Base-by-base conservation (phyloP, 2,888 invertebrate genomes). In the Nemotelus nigrinus region DNA sequence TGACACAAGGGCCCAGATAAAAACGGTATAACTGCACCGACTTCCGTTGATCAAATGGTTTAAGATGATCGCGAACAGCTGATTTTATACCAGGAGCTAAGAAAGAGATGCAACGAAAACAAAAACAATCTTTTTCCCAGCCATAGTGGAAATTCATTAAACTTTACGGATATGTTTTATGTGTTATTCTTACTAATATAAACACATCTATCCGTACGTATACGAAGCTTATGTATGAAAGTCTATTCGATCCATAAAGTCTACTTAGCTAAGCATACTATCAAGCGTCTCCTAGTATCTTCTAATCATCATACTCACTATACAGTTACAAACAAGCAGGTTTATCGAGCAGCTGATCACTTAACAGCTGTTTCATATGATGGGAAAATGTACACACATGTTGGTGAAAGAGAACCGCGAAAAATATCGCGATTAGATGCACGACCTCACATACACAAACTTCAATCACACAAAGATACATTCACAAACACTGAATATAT, bases 31-130 rank as follows among this genome's bases (percentile, higher is more conserved):
- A 25, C 76, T 76, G 77, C 74, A 60, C 72, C 75, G 80, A 81
- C 78, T 81, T 86, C 84, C 84, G 86, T 82, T 85, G 83, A 83
- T 84, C 85, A 86, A 86, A 86, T 87, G 86, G 83, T 85, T 83
- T 83, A 82, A 83, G 84, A 83, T 83, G 82, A 84, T 83, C 80
- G 82, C 80, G 81, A 85, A 84, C 86, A 86, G 86, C 86, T 85
- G 87, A 84, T 86, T 87, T 87, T 87, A 86, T 87, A 87, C 84
- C 82, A 83, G 83, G 81, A 81, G 64, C 74, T 41, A 74, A 82
- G 82, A 83, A 81, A 82, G 82, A 82, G 82, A 81, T 70, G 79
- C 80, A 79, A 83, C 82, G 82, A 80, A 84, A 82, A 81, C 82
- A 83, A 79, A 71, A 50, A 76, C 77, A 77, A 77, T 72, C 48